Percentiles rank a stretch among this genome's conserved stretches.
phyloP scores from a whole-genome alignment of 2,888 invertebrate genomes.

The Tachina grossa region DNA sequence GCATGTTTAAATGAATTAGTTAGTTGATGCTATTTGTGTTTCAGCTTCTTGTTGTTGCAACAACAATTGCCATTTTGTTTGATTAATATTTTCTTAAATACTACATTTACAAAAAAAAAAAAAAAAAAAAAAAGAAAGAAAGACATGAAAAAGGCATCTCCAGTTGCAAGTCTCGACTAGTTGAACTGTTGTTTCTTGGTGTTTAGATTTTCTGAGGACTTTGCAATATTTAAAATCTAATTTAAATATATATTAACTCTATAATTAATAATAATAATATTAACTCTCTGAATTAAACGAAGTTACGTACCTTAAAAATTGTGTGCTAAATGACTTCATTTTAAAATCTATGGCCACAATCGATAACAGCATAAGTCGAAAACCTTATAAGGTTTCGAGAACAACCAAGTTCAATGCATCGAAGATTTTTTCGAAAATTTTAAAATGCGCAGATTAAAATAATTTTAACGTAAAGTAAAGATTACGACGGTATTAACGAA shows the following conservation, averaged over 20 bases:
- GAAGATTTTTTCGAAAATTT: too few species aligned
- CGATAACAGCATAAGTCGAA: too few species aligned
- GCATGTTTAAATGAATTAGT: slow-evolving; percentile 68
- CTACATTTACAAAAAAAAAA: neutral
- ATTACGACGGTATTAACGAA: too few species aligned
- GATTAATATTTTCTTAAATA: slow-evolving; percentile 61
- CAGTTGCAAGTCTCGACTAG: slow-evolving; percentile 1
- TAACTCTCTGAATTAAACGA: slow-evolving; percentile 2
- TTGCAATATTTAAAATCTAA: slow-evolving; percentile 32
- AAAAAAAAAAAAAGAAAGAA: neutral
- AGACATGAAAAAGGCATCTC: slow-evolving; percentile 64
- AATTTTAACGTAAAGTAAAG: too few species aligned
- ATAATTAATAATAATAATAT: neutral
- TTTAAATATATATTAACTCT: slow-evolving; percentile 12
- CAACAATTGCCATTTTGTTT: slow-evolving; percentile 40
- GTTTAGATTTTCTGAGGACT: slow-evolving; percentile 33
- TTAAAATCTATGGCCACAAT: too few species aligned
- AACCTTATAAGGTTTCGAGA: too few species aligned
- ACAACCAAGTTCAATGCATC: too few species aligned
- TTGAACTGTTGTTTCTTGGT: slow-evolving; percentile 25
- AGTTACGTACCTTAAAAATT: too few species aligned
- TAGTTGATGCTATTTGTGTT: slow-evolving; percentile 55
- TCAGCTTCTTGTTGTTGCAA: slow-evolving; percentile 34
- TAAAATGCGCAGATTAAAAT: too few species aligned
- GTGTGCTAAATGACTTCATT: too few species aligned